phyloP scores from a whole-genome alignment of 1,140 invertebrate genomes.

The Ceratoteleas bidentatus region DNA sequence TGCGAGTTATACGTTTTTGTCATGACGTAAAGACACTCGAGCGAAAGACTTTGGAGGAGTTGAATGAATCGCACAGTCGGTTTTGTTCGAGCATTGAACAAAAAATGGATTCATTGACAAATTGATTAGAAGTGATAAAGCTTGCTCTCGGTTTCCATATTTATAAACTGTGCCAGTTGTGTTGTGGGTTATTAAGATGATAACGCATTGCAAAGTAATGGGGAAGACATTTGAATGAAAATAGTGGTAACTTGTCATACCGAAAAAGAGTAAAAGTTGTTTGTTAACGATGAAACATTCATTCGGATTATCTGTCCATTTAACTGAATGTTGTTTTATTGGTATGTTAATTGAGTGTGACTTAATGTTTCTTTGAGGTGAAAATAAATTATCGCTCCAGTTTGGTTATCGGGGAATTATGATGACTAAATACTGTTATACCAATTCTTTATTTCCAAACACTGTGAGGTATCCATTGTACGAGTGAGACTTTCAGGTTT shows the following conservation, averaged over 20 bases:
- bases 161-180: not conserved
- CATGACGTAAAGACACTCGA: not conserved
- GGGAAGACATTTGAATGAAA: too few relatives aligned
- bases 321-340: not conserved
- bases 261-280: too few relatives aligned
- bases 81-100: not conserved
- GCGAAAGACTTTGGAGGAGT: not conserved
- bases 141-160: not conserved
- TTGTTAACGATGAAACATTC: too few relatives aligned
- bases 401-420: constrained; percentile 26
- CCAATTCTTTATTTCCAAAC: not conserved
- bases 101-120: constrained; percentile 1
- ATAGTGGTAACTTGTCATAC: too few relatives aligned
- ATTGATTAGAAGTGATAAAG: not conserved
- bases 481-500: not conserved
- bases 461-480: too few relatives aligned
- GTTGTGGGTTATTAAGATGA: not conserved
- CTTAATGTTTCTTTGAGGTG: not conserved
- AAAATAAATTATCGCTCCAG: constrained; percentile 6
- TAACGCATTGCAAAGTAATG: too few relatives aligned
- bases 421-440: constrained; percentile 6
- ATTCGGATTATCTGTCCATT: too few relatives aligned
- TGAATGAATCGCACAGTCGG: not conserved
- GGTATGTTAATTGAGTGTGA: not conserved
- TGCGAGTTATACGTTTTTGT: not conserved